Base-by-base conservation (phyloP, 2,797 vertebrate genomes). In the Alfaro cultratus region DNA sequence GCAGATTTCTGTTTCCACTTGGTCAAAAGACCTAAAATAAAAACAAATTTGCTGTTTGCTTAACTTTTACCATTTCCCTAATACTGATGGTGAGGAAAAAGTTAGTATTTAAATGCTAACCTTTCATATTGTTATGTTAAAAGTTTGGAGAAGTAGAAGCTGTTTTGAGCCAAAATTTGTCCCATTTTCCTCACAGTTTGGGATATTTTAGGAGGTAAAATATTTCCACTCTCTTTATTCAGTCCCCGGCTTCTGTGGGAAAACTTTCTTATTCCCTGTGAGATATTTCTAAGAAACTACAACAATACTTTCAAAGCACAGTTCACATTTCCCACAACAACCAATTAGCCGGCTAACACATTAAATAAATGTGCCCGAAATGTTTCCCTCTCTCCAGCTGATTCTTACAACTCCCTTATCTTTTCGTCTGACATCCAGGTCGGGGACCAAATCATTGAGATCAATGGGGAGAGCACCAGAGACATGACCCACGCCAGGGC, bases 381-480 rank as follows among this genome's bases (percentile, higher is more conserved):
- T 53, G 64, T 29, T 45, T 53, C 41, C 68, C 70, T 31, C 49
- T 45, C n/a, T 78, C 64, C n/a, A 7, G 39, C 36, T 29, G 23
- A 73, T 45, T 5, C 51, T 78, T 39, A 75, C 13, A 70, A 18
- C 39, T 57, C 70, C 15, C 73, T 36, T 51, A 23, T 13, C 39
- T 78, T 15, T 78, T 80, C 18, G 67, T 13, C 77, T 31, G 62
- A 26, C 79, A 0, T 92, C 83, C 95, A 99, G 98, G 97, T 99
- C 73, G 99, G 99, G 77, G 99, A 99, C 95, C 99, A 99, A 93
- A 99, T 99, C 94, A 99, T 99, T 83, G 99, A 99, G 96, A 99
- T 99, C 93, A 99, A 99, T 73, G 99, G 99, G 74, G 98, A 99
- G 91, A 98, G 95, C 94, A 99, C 99, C 76, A 95, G 97, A 83